Evolutionary conservation across 2,888 invertebrate species (phyloP), one percentile per base, ranked within the genome.

Genomic region (Trachelus iudaicus): DNA sequence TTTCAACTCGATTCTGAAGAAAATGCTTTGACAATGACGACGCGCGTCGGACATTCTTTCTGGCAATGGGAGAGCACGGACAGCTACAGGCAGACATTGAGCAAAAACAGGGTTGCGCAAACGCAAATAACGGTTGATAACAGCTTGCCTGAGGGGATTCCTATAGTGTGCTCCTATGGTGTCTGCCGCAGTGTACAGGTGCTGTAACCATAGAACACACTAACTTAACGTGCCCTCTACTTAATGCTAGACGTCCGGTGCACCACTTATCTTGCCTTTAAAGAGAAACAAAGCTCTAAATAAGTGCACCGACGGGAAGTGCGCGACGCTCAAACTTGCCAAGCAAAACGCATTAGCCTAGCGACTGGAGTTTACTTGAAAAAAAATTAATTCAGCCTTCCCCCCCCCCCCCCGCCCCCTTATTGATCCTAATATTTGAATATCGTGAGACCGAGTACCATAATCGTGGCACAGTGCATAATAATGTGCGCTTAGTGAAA

Each of bases 81-180:
- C 68, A 81, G 76, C 77, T 76, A 74, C 75, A 80, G 68, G 71
- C 73, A 78, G 68, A 80, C 76, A 76, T 75, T 76, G 74, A 78
- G 77, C 73, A 79, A 82, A 77, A 81, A 82, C 79, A 82, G 84
- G 73, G 73, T 86, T 79, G 86, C 84, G 88, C 87, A 89, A 89
- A 89, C 88, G 84, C 84, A 89, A 89, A 90, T 89, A 91, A 90
- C 89, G 89, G 87, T 91, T 90, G 88, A 88, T 90, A 90, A 90
- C 90, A 89, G 94, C 95, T 95, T 95, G 95, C 95, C 95, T 95
- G 94, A 95, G 94, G 93, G 95, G 95, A 92, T 94, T 95, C 94
- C 94, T 94, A 94, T 94, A 94, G 93, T 94, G 94, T 93, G 94
- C 94, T 89, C 87, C 90, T 89, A 90, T 87, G 93, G 94, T 93